Base-by-base conservation (phyloP, 2,888 invertebrate genomes). In the Drosophila flavopinicola region DNA sequence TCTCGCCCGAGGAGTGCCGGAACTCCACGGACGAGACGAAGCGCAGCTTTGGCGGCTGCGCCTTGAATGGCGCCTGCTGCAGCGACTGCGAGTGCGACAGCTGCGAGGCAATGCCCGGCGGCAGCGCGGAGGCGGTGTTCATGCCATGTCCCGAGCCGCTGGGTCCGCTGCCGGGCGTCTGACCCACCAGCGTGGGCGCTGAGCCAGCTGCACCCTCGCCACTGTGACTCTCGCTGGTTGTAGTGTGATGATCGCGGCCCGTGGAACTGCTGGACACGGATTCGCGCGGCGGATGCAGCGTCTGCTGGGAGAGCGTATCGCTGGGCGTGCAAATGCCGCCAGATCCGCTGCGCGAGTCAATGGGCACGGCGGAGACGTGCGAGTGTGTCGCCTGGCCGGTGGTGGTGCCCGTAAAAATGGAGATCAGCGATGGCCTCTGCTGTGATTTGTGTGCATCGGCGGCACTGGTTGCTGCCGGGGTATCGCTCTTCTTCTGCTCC, bases 1-100 rank as follows among this genome's bases (percentile, higher is more conserved):
- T 95, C 91, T 96, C 96, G 41, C 96, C 96, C 91, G 96, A 94
- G 66, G 95, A 95, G 90, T 95, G 93, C 89, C 94, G 95, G 91
- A 95, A 94, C 90, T 96, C 96, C 83, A 96, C 95, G 41, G 95
- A 95, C 69, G 95, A 94, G 56, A 96, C 95, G 92, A 96, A 96
- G 78, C 96, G 94, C 72, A 96, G 92, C 92, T 95, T 95, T 70
- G 95, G 94, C 85, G 93, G 91, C 61, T 91, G 91, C 0, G 88
- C 89, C 66, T 91, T 91, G 49, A 90, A 91, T 0, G 90, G 90
- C 23, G 88, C 89, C 61, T 91, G 91, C 60, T 91, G 91, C 37
- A 91, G 54, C 10, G 91, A 91, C 69, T 91, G 89, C 2, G 91
- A 91, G 69, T 91, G 91, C 2, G 91, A 68, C 83, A 93, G 87